Percentiles rank a stretch among this genome's conserved stretches.
Conservation (phyloP, 2,797 vertebrate genomes). For the Amazona finschi region DNA sequence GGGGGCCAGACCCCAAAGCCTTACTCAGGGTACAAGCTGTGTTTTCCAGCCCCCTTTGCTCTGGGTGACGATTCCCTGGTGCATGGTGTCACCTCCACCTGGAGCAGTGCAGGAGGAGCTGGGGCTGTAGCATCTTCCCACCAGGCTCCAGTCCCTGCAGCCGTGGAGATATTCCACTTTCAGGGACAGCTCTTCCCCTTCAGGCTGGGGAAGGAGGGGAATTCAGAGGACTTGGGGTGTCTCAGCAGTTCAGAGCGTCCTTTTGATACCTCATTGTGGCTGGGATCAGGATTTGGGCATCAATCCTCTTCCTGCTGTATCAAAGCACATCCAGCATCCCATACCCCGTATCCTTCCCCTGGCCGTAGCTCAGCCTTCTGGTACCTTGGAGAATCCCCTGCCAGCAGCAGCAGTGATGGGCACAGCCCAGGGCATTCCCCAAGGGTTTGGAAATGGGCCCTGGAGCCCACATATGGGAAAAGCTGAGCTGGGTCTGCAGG, state of each 20-base stretch:
- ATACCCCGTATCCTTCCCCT: neutral
- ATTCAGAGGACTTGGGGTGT: neutral
- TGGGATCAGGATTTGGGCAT: neutral
- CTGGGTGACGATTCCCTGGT: neutral
- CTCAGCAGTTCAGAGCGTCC: neutral
- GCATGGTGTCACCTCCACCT: neutral
- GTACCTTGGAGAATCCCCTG: neutral
- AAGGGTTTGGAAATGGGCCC: neutral
- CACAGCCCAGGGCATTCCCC: neutral
- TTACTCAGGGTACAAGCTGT: neutral
- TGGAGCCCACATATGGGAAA: rapidly evolving
- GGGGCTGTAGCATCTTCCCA: neutral
- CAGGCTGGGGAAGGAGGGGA: neutral
- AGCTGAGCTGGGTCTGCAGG: neutral
- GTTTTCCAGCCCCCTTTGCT: neutral
- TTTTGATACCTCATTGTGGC: neutral
- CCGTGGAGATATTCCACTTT: neutral
- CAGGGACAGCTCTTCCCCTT: neutral
- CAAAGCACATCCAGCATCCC: neutral
- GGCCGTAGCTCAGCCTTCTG: rapidly evolving
- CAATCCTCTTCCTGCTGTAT: rapidly evolving
- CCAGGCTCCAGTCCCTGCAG: neutral
- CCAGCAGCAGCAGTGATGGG: rapidly evolving
- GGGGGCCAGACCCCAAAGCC: neutral
- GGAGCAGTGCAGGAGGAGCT: neutral